Base-by-base conservation (phyloP, 2,797 vertebrate genomes). In the Rhinophrynus dorsalis region DNA sequence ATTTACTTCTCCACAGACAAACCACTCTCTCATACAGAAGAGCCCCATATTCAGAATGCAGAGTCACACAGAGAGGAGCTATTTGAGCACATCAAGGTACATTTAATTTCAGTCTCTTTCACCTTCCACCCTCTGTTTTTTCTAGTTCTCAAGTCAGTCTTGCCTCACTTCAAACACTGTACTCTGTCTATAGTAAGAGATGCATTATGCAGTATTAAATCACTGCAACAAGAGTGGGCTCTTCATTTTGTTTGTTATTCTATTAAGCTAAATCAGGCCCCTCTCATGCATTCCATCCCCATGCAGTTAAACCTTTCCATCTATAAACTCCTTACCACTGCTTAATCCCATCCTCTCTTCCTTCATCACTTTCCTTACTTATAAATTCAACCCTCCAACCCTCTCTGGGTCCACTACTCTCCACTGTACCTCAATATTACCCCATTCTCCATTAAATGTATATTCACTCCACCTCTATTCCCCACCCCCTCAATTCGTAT, bases 11-110 rank as follows among this genome's bases (percentile, higher is more conserved):
- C 10, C 21, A 23, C 45, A 67, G 54, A 42, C 24, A 17, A 51
- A 9, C 3, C 44, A 3, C 33, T 63, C 2, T 4, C 1, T 42
- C 42, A 63, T 5, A 35, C 30, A 40, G 35, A 50, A 5, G 52
- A 64, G 18, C 23, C 24, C 1, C 50, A 18, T 5, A 18, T 27
- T 13, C 35, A 24, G 6, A 64, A 21, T n/a, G 29, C 50, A 13
- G 24, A 45, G 6, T 35, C 32, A 15, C n/a, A 3, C 9, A 37
- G 24, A 58, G 44, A 64, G 18, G 52, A 72, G 13, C 68, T 72
- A 2, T 5, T 72, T 15, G 68, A 65, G 3, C 61, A 63, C n/a
- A 72, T 72, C 24, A 64, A 72, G 37, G 68, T 72, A 27, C 30
- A n/a, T n/a, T n/a, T n/a, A n/a, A n/a, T n/a, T n/a, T n/a, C n/a